phyloP scores from a whole-genome alignment of 2,113 vertebrate genomes.

The Crotalus tigris region DNA sequence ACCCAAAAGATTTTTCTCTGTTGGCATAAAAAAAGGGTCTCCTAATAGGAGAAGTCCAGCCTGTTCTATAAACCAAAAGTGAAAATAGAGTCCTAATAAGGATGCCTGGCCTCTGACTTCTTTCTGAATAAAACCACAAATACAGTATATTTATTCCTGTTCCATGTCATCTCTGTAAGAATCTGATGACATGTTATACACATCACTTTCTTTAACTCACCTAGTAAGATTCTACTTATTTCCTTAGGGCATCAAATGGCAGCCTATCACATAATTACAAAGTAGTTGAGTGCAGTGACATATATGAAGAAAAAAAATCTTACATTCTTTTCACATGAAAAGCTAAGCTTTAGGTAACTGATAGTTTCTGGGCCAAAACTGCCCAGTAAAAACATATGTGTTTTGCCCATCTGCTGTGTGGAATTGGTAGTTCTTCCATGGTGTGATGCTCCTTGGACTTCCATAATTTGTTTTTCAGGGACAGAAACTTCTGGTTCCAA shows the following conservation, averaged over 20 bases:
- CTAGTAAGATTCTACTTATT: conserved; percentile 53
- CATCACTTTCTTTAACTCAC: conserved; percentile 58
- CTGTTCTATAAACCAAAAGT: conserved; percentile 5
- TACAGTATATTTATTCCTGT: conserved; percentile 13
- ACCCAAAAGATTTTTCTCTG: conserved; percentile 15
- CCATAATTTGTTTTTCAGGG: neutral
- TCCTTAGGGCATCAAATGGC: conserved; percentile 46
- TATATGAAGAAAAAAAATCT: conserved; percentile 55
- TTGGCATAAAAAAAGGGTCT: conserved; percentile 31
- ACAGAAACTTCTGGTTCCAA: neutral
- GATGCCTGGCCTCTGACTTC: conserved; percentile 46
- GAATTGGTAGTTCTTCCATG: neutral
- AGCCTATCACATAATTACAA: conserved; percentile 57
- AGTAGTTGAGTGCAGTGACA: conserved; percentile 57
- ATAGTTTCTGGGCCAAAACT: neutral
- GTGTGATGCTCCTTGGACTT: neutral
- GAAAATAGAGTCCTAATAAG: conserved; percentile 56
- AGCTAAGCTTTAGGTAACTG: neutral
- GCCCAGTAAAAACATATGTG: neutral
- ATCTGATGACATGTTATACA: conserved; percentile 49
- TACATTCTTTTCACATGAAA: conserved; percentile 43
- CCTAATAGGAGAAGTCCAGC: conserved; percentile 5
- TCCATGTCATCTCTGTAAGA: conserved; percentile 29
- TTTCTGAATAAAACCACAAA: conserved; percentile 50
- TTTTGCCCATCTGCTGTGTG: neutral